Base-by-base conservation (phyloP, 2,888 invertebrate species). In the Theristus sp. region DNA sequence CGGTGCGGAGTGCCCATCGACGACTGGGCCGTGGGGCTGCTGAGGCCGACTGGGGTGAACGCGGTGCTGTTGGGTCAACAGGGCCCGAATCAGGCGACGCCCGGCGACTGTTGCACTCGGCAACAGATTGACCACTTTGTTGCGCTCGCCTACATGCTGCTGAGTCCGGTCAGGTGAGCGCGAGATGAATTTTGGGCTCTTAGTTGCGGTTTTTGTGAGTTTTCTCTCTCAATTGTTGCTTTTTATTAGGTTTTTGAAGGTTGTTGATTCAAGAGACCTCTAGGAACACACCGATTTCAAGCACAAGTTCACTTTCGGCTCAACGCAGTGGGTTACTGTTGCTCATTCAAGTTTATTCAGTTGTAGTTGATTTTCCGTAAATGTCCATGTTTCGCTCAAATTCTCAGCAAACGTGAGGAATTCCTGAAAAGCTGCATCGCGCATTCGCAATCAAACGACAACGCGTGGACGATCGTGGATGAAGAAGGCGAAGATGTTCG, bases 101-200 rank as follows among this genome's bases (percentile, higher is more conserved):
- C n/a, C n/a, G n/a, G n/a, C n/a, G n/a, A n/a, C n/a, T n/a, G n/a
- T n/a, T n/a, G n/a, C n/a, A 59, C 65, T n/a, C 59, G 65, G 59
- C 64, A 64, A 31, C 53, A 69, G 57, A 55, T 71, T 3, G 67
- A 71, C 61, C 67, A 67, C 54, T 70, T 68, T 60, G 58, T 71
- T n/a, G 67, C 71, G 13, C 57, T 71, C 58, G 62, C 72, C 1
- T 64, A 64, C 17, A 64, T 69, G 52, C 58, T 70, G 27, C 60
- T 72, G 61, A 63, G 62, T 25, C 70, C 70, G 0, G 66, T 71
- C 60, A 67, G n/a, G n/a, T n/a, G n/a, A n/a, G n/a, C n/a, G n/a
- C n/a, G n/a, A n/a, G n/a, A n/a, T n/a, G n/a, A n/a, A n/a, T n/a
- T n/a, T n/a, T n/a, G n/a, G n/a, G n/a, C n/a, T n/a, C n/a, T n/a